Conservation (phyloP, 1,140 invertebrate species). For the Tetranychus cinnabarinus region DNA sequence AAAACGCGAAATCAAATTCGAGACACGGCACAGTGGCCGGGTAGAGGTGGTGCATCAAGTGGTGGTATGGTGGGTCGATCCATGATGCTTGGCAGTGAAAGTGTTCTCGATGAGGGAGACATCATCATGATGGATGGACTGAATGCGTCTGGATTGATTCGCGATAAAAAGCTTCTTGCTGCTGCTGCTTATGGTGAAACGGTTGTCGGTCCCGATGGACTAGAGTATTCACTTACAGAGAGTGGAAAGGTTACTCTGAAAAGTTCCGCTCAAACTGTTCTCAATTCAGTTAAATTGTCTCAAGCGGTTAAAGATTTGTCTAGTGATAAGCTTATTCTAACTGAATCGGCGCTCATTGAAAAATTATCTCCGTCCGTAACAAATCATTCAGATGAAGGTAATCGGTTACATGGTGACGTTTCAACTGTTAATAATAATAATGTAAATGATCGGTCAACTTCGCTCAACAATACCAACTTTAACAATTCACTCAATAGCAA, state of each 20-base stretch:
- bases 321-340: not conserved
- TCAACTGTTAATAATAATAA: too few species aligned
- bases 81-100: conserved; percentile 6
- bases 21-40: too few species aligned
- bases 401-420: too few species aligned
- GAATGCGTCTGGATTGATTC: conserved; percentile 29
- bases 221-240: conserved; percentile 74
- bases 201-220: conserved; percentile 46
- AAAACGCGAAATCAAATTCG: conserved; percentile 1
- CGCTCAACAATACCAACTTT: too few species aligned
- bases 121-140: conserved; percentile 49
- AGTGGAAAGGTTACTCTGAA: conserved; percentile 9
- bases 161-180: conserved; percentile 41
- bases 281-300: conserved; percentile 13
- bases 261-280: conserved; percentile 9
- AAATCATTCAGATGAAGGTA: too few species aligned
- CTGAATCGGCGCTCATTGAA: too few species aligned
- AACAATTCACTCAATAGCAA: too few species aligned
- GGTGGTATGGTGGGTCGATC: not conserved
- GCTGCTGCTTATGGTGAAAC: conserved; percentile 56
- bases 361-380: too few species aligned
- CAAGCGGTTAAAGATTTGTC: conserved; percentile 10
- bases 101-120: not conserved
- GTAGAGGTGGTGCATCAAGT: not conserved
- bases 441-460: too few species aligned